These are phyloP conservation scores for Zhuqinia jingwanae DNA, from an alignment of 2,888 invertebrate species.

Conservation along the genomic window DNA sequence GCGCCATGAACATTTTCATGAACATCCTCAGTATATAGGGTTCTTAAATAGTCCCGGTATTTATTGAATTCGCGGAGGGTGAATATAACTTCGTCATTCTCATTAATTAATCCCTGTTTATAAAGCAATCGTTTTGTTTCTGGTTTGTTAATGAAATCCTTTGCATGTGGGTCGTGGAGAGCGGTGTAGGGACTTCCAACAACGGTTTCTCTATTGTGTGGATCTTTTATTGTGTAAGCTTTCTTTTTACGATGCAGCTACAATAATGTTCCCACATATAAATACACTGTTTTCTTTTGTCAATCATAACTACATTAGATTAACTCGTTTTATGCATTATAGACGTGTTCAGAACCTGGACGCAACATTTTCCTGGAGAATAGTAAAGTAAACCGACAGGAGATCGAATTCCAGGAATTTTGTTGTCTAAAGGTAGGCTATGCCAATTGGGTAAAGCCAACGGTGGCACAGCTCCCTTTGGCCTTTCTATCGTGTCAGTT, in stretches of 20 bases:
- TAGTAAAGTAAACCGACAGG: constrained; percentile 61
- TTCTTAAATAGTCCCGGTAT: constrained; percentile 72
- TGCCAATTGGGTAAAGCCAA: constrained; percentile 74
- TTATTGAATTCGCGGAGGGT: constrained; percentile 73
- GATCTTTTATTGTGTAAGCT: constrained; percentile 55
- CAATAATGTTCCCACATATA: background rate
- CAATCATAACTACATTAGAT: no score
- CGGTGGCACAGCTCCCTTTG: constrained; percentile 72
- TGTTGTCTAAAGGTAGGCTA: constrained; percentile 67
- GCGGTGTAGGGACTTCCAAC: constrained; percentile 70
- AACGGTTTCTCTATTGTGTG: constrained; percentile 65
- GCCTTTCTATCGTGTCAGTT: constrained; percentile 68
- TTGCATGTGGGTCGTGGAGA: constrained; percentile 73
- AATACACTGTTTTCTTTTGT: no score
- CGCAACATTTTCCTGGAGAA: constrained; percentile 62
- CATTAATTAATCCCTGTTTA: constrained; percentile 75
- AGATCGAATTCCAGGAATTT: constrained; percentile 72
- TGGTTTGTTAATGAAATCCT: constrained; percentile 69
- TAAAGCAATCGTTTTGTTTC: constrained; percentile 62
- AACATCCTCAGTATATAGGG: constrained; percentile 67
- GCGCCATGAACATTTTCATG: constrained; percentile 39
- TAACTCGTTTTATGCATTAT: no score
- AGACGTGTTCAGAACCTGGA: constrained; percentile 29
- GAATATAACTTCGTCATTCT: constrained; percentile 73
- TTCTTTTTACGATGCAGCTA: constrained; percentile 51